These are phyloP conservation scores for Patella caerulea DNA, from an alignment of 2,888 invertebrate species.

Conservation along the genomic window DNA sequence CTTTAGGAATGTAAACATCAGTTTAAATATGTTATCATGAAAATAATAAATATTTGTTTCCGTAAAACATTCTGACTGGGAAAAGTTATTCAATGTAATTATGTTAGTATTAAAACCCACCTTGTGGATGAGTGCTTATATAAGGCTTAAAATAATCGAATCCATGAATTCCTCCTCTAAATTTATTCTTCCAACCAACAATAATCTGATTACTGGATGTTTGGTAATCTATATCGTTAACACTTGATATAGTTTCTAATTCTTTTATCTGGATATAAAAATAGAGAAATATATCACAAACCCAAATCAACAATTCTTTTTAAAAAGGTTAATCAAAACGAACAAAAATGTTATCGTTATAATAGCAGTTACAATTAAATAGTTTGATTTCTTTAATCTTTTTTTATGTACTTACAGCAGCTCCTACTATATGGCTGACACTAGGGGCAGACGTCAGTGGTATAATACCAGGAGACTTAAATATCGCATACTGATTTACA, in stretches of 20 bases:
- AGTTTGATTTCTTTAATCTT: too few relatives aligned
- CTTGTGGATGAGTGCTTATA: constrained; percentile 6
- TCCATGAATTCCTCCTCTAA: neutral
- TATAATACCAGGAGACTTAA: constrained; percentile 38
- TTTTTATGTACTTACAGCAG: constrained; percentile 15
- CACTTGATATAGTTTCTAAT: constrained; percentile 3
- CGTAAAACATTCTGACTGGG: too few relatives aligned
- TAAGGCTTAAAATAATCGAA: constrained; percentile 3
- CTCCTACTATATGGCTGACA: constrained; percentile 12
- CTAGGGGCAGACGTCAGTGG: constrained; percentile 21
- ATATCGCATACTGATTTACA: constrained; percentile 27
- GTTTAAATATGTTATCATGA: too few relatives aligned
- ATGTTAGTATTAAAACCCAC: neutral
- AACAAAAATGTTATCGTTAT: too few relatives aligned
- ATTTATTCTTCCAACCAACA: constrained; percentile 4
- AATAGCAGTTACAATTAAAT: too few relatives aligned
- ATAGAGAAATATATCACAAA: neutral
- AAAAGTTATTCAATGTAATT: too few relatives aligned
- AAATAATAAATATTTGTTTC: too few relatives aligned
- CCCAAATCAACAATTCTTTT: neutral
- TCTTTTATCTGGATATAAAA: neutral
- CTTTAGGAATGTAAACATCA: too few relatives aligned
- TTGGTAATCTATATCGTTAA: neutral
- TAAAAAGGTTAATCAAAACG: too few relatives aligned
- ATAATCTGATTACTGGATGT: neutral